A percentile compares a stretch with the other conserved stretches of the same genome.
Evolutionary conservation across 2,113 vertebrate species (phyloP).

Genomic region (Manacus vitellinus): DNA sequence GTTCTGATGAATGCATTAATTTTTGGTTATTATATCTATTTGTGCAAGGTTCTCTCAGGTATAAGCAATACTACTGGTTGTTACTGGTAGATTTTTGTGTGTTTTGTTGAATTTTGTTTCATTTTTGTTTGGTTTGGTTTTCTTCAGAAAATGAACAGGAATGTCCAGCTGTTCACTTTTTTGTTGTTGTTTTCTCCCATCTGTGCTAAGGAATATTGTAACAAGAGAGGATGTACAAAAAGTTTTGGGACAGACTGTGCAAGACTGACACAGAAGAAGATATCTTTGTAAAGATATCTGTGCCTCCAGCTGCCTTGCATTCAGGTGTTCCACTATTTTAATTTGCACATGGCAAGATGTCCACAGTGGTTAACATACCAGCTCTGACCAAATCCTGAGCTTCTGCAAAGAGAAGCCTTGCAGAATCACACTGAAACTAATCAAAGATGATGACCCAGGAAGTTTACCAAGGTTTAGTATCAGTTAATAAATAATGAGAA

Average conservation of each 20-base stretch:
- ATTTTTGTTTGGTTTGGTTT: neutral
- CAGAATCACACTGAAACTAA: neutral
- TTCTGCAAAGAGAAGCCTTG: neutral
- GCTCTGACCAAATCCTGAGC: neutral
- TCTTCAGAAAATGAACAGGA: neutral
- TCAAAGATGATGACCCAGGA: neutral
- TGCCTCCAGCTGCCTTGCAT: accelerated
- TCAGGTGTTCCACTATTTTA: neutral
- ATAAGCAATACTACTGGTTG: neutral
- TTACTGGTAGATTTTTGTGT: neutral
- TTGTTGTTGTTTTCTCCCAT: no score
- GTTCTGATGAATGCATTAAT: neutral
- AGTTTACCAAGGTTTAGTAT: neutral
- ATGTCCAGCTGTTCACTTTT: neutral
- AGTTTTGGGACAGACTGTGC: neutral
- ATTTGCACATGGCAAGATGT: neutral
- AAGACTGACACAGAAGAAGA: neutral
- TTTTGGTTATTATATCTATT: neutral
- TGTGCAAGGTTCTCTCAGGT: neutral
- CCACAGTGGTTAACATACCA: neutral
- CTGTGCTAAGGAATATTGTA: neutral
- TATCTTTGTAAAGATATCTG: neutral
- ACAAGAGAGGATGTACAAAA: neutral
- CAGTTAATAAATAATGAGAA: neutral
- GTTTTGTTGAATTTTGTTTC: neutral